Base-by-base conservation (phyloP, 2,113 vertebrate species). In the Cygnus atratus region DNA sequence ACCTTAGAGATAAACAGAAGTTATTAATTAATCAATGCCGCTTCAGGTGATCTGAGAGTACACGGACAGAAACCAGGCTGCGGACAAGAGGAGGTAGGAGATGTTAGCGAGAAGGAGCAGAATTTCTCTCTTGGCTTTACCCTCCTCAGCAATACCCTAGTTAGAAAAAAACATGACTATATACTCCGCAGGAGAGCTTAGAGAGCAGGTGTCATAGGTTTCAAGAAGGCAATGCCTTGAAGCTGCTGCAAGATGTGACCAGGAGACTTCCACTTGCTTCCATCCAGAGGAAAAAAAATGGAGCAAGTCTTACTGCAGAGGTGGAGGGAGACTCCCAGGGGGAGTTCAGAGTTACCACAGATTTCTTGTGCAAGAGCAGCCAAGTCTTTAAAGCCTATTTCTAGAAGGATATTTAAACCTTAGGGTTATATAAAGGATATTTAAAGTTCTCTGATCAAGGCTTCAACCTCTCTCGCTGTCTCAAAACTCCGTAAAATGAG, bases 401-500 rank as follows among this genome's bases (percentile, higher is more conserved):
- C 83, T 92, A 90, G 72, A 77, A 74, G 41, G 52, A 41, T 46
- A 67, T 86, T 94, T 58, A 92, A 83, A 66, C 72, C n/a, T n/a
- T n/a, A n/a, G n/a, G n/a, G n/a, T n/a, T n/a, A n/a, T n/a, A n/a
- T n/a, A n/a, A n/a, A n/a, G n/a, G n/a, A n/a, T n/a, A n/a, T n/a
- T n/a, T n/a, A n/a, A n/a, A 63, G 68, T 81, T 67, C 41, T 92
- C 76, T 94, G 94, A 90, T 95, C 79, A 71, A 84, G 33, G 17
- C 78, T 94, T 93, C 86, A 86, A 15, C 26, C 43, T 88, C 76
- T 90, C 52, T 57, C 0, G 0, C n/a, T 88, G 59, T 33, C 84
- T 88, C 63, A 85, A 67, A 88, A 88, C 31, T 46, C 76, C 0
- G 0, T 76, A 92, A 95, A 95, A 91, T 46, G 33, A 81, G 43